Percentiles rank a stretch among this genome's conserved stretches.
phyloP scores from a whole-genome alignment of 2,888 invertebrate species.

The Ophioninae sp. region DNA sequence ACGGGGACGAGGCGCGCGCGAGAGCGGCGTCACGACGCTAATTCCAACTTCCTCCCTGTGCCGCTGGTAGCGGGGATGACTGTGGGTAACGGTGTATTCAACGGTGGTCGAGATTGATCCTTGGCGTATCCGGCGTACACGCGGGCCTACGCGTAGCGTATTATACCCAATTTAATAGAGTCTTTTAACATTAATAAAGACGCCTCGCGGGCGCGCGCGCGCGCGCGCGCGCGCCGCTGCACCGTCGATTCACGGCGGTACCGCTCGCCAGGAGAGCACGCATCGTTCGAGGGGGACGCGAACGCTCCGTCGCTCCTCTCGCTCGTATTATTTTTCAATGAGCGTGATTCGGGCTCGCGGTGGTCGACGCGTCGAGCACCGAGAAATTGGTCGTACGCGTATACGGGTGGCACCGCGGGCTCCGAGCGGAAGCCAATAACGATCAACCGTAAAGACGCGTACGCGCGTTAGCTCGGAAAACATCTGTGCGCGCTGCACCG shows the following conservation, averaged over 20 bases:
- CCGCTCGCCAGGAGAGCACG: neutral
- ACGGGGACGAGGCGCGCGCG: neutral
- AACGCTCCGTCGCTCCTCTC: neutral
- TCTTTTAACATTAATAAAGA: slow-evolving; percentile 75
- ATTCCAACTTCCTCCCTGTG: slow-evolving; percentile 78
- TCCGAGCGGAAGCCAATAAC: neutral
- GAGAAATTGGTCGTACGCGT: neutral
- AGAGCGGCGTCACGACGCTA: slow-evolving; percentile 71
- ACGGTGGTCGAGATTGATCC: slow-evolving; percentile 80
- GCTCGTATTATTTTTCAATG: neutral
- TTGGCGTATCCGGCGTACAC: slow-evolving; percentile 77
- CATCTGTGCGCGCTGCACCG: slow-evolving; percentile 76
- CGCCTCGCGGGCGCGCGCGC: slow-evolving; percentile 15
- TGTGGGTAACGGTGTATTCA: neutral
- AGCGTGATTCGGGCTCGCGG: neutral
- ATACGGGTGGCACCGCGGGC: neutral
- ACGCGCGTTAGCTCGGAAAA: slow-evolving; percentile 65
- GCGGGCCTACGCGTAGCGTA: slow-evolving; percentile 77
- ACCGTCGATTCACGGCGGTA: neutral
- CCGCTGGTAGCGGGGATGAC: too few species aligned
- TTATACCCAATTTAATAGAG: slow-evolving; percentile 80
- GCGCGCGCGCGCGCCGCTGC: neutral
- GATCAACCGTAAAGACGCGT: neutral
- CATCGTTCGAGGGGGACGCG: neutral
- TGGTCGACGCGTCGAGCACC: too few species aligned